Evolutionary conservation across 92 coral and sea anemone genomes (phyloP).

Genomic region (Bergia puertoricense): DNA sequence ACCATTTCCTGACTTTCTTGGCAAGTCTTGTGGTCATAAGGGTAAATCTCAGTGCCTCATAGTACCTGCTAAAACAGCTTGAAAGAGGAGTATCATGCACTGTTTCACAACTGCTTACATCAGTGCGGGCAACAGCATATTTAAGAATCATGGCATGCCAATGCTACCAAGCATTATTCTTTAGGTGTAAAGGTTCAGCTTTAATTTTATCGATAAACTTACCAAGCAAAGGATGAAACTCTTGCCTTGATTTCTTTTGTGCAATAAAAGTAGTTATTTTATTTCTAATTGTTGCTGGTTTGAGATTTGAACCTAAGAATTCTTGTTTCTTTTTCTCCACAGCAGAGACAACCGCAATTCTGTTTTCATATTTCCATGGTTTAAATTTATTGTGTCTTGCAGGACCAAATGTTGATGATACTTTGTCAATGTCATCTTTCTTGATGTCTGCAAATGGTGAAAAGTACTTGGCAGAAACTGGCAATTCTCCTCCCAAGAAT

Average conservation of each 20-base stretch:
- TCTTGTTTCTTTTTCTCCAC: conserved; percentile 37
- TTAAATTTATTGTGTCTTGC: conserved; percentile 44
- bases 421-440: conserved; percentile 30
- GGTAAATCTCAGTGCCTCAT: conserved; percentile 47
- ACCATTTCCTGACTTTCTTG: conserved; percentile 67
- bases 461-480: conserved; percentile 59
- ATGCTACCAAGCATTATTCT: conserved; percentile 60
- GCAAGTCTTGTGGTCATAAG: conserved; percentile 60
- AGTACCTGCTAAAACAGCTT: conserved; percentile 44
- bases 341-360: conserved; percentile 51
- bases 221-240: conserved; percentile 47
- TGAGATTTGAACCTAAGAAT: neutral
- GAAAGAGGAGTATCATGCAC: conserved; percentile 49
- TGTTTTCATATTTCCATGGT: conserved; percentile 42
- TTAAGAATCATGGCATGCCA: conserved; percentile 59
- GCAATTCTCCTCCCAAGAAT: conserved; percentile 46
- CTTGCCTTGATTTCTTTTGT: conserved; percentile 30
- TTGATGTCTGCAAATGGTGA: conserved; percentile 79
- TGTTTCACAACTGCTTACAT: conserved; percentile 36
- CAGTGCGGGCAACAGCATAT: conserved; percentile 52
- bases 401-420: conserved; percentile 43
- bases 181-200: conserved; percentile 55
- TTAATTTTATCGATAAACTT: conserved; percentile 48
- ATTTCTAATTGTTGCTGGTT: conserved; percentile 10
- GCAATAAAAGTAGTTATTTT: conserved; percentile 42